Percentiles rank a stretch among this genome's conserved stretches.
phyloP scores from a whole-genome alignment of 2,113 vertebrate species.

The Mungos mungo region DNA sequence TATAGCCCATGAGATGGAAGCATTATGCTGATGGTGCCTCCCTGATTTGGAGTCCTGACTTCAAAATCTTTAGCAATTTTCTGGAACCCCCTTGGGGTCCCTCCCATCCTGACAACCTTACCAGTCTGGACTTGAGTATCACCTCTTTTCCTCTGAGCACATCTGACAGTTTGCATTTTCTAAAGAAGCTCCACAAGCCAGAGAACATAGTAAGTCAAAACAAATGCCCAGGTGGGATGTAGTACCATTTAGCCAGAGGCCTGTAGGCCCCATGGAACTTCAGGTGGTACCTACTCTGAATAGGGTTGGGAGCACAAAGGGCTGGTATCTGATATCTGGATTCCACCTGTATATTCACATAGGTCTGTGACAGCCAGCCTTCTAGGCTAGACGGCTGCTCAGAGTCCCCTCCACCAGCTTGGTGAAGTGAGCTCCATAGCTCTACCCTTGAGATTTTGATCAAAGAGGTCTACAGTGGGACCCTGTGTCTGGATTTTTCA shows the following conservation, averaged over 20 bases:
- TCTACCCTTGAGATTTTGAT: not conserved
- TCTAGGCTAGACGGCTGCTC: not conserved
- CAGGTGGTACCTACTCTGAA: not conserved
- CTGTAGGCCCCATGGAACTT: not conserved
- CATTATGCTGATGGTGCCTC: rapidly evolving
- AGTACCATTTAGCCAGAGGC: not conserved
- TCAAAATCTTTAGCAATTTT: too few species aligned
- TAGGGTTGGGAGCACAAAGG: not conserved
- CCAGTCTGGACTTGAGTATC: not conserved
- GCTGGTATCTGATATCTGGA: not conserved
- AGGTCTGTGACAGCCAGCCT: not conserved
- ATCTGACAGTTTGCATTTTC: not conserved
- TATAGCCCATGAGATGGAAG: not conserved
- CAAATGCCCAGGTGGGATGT: not conserved
- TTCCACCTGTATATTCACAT: not conserved
- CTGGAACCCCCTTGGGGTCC: not conserved
- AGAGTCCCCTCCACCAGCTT: not conserved
- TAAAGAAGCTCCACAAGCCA: not conserved
- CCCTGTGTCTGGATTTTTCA: not conserved
- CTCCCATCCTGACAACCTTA: not conserved
- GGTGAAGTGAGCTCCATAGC: not conserved
- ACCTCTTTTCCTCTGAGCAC: not conserved
- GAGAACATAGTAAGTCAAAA: not conserved
- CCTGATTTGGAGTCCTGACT: too few species aligned
- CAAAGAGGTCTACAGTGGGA: not conserved